phyloP scores from a whole-genome alignment of 2,113 vertebrate species.

The Addax nasomaculatus region DNA sequence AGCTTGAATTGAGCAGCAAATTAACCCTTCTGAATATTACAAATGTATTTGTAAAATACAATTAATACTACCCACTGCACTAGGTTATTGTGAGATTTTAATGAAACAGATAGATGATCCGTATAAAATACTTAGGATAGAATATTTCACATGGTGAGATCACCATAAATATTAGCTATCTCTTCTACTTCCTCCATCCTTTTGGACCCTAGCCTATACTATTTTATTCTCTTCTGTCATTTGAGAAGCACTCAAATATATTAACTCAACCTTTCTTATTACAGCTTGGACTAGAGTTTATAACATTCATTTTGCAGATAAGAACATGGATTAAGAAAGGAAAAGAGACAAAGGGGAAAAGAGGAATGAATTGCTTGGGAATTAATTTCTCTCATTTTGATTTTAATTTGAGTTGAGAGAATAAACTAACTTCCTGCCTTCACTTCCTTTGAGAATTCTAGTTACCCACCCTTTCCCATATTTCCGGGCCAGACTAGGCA shows the following conservation, averaged over 20 bases:
- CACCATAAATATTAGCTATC: accelerated
- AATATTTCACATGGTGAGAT: accelerated
- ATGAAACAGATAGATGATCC: neutral
- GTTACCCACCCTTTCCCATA: accelerated
- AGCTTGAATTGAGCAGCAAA: neutral
- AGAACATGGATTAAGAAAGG: neutral
- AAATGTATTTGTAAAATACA: neutral
- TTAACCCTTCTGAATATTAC: neutral
- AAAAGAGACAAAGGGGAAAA: neutral
- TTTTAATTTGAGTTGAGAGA: neutral
- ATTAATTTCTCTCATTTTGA: neutral
- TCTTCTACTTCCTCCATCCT: neutral
- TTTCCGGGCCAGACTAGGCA: neutral
- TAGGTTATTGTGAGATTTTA: neutral
- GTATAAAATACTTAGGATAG: neutral
- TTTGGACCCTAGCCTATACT: accelerated
- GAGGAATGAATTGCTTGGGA: neutral
- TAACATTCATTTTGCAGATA: neutral
- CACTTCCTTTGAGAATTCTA: neutral
- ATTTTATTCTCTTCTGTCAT: neutral
- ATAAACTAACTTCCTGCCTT: neutral
- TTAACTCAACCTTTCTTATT: neutral
- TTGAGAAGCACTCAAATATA: neutral
- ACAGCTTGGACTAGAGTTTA: neutral
- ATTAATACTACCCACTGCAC: no score